Evolutionary conservation across 2,888 invertebrate species (phyloP), one percentile per base, ranked within the genome.

Genomic region (Pachymerium ferrugineum): DNA sequence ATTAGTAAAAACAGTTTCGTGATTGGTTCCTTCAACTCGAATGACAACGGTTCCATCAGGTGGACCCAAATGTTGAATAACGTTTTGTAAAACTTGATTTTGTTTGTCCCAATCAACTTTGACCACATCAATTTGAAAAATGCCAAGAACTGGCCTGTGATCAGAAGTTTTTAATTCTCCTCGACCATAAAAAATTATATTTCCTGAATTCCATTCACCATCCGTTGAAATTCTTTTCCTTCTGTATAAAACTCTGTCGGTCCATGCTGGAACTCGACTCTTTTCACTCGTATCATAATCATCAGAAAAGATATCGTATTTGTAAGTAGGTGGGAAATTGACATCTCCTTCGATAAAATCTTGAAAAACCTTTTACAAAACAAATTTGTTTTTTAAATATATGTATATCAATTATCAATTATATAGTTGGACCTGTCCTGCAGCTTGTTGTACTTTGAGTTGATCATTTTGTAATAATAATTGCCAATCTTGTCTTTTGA

Each of bases 251-350:
- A 99, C 88, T 76, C 99, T 86, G 83, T 99, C 99, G 0, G 99
- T 99, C 97, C 97, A 99, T 3, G 99, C 98, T 0, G 99, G 99
- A 0, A 94, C 92, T 75, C 98, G 88, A 81, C 91, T 90, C 84
- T 99, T 99, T 82, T 99, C 99, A 81, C 97, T 97, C 0, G 99
- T 98, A 82, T 99, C 99, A 82, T 97, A 99, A 83, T 98, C 97
- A 82, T 98, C 96, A 79, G 96, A 97, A 82, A 98, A 98, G 74
- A 97, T 85, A 85, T 99, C 99, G 82, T 99, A 99, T 82, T 99
- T 99, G 83, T 99, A 99, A 0, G 99, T 99, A 0, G 99, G 99
- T 14, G 93, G 88, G 82, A 99, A 99, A 67, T 87, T 89, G 33
- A 97, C 89, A 73, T 90, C 89, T 0, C 96, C 98, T 85, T 99